These are phyloP conservation scores for Egretta garzetta DNA, from an alignment of 2,113 vertebrate genomes.

Conservation along the genomic window DNA sequence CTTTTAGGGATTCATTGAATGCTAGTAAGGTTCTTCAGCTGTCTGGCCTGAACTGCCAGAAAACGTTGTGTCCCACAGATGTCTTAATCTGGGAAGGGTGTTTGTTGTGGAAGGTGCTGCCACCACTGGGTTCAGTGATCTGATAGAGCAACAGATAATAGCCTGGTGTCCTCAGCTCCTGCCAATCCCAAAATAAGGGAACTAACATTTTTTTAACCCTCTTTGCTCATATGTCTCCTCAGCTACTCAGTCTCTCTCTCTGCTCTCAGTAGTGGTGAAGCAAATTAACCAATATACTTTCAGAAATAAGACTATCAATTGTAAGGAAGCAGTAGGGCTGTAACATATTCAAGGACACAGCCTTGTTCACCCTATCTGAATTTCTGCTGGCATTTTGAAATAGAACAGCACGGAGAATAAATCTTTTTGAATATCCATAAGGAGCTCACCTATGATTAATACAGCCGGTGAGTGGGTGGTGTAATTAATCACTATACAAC, in stretches of 20 bases:
- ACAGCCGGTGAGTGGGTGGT: not conserved
- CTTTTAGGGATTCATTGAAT: not conserved
- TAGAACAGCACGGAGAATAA: not conserved
- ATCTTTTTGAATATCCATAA: not conserved
- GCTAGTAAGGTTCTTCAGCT: not conserved
- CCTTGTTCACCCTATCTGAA: not conserved
- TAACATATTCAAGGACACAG: not conserved
- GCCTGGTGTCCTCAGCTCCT: not conserved
- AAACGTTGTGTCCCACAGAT: rapidly evolving
- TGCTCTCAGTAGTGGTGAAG: not conserved
- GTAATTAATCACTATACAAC: not conserved
- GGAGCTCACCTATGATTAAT: not conserved
- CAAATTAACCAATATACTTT: not conserved
- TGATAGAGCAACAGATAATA: not conserved
- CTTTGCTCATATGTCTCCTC: not conserved
- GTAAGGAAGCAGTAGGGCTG: not conserved
- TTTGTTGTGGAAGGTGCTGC: not conserved
- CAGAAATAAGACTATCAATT: not conserved
- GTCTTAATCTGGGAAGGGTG: not conserved
- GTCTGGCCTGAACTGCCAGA: not conserved
- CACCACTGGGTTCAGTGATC: not conserved
- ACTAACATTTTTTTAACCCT: not conserved
- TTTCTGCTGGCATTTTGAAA: not conserved
- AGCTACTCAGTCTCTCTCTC: not conserved
- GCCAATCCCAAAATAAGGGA: not conserved